Evolutionary conservation across 2,888 invertebrate genomes (phyloP), one percentile per base, ranked within the genome.

Genomic region (Esperia sulphurella): DNA sequence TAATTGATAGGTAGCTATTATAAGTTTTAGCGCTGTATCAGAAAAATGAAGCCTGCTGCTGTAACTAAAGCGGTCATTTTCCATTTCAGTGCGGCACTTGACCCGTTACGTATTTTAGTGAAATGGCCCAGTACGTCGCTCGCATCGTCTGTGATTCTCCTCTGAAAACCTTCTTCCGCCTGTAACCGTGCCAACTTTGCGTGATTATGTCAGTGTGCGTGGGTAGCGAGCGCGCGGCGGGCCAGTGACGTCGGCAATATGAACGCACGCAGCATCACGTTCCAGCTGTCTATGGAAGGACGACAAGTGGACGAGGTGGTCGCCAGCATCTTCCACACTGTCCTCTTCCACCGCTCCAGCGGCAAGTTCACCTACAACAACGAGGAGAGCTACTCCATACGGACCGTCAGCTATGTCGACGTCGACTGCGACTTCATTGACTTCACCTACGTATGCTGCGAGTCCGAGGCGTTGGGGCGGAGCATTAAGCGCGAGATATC

Each of bases 381-480:
- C 75, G 98, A 98, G 83, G 96, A 95, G 67, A 96, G 95, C 83
- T 99, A 98, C 84, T 96, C 97, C 14, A 96, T 99, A 63, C 98
- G 98, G 45, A 97, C 98, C 0, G 93, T 99, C 47, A 98, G 98
- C 57, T 96, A 97, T 74, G 95, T 96, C 61, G 99, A 99, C 83
- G 96, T 98, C 35, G 97, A 98, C 83, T 99, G 99, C 90, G 97
- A 99, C 83, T 98, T 97, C 78, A 95, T 99, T 68, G 98, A 99
- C 86, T 95, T 98, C 78, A 98, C 98, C 7, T 99, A 99, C 86
- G 98, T 97, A 28, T 95, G 97, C 79, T 97, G 97, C 86, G 95
- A 96, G 57, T 98, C 97, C 31, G 92, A 93, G n/a, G 90, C 90
- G 46, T 90, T 97, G 41, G 94, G 94, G 55, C 93, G 92, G 64